Evolutionary conservation across 2,888 invertebrate genomes (phyloP), one percentile per base, ranked within the genome.

Genomic region (Metellina segmentata): DNA sequence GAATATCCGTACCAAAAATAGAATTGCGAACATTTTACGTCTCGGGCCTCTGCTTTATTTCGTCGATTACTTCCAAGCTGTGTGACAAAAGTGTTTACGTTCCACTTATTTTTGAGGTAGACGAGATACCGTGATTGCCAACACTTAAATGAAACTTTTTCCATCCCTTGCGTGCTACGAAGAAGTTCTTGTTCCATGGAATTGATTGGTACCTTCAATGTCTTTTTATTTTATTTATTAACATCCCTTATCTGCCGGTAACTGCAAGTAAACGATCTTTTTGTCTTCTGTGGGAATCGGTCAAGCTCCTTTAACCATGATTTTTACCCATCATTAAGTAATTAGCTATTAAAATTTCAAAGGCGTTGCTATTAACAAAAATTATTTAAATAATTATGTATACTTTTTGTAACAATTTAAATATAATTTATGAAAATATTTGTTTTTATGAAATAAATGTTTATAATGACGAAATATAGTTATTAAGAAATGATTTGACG

Each of bases 71-170:
- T 1, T 81, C 4, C 52, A 78, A 78, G 78, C 81, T 81, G n/a
- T 81, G 69, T 13, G 48, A 52, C 49, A 70, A 72, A 49, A 7
- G n/a, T 82, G 51, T 19, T 20, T 48, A 49, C 51, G 82, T n/a
- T 70, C n/a, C 61, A 16, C 61, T 61, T 61, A 16, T 72, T 51
- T 71, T 71, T 71, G 49, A 51, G 51, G 51, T 51, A 71, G 20
- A n/a, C 51, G 8, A 19, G 51, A 20, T 71, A 82, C 71, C 72
- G 53, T 82, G 82, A 82, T 72, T 82, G 71, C 52, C 19, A 51
- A 51, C 16, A 71, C 52, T 82, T 82, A 34, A 82, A 11, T 52
- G 49, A 72, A 20, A n/a, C 19, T 20, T 81, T 70, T 74, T 34
- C 11, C 48, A 7, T 6, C 20, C 6, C n/a, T 82, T 1, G 71